Conservation (phyloP, 2,113 vertebrate species). For the Jacana jacana region DNA sequence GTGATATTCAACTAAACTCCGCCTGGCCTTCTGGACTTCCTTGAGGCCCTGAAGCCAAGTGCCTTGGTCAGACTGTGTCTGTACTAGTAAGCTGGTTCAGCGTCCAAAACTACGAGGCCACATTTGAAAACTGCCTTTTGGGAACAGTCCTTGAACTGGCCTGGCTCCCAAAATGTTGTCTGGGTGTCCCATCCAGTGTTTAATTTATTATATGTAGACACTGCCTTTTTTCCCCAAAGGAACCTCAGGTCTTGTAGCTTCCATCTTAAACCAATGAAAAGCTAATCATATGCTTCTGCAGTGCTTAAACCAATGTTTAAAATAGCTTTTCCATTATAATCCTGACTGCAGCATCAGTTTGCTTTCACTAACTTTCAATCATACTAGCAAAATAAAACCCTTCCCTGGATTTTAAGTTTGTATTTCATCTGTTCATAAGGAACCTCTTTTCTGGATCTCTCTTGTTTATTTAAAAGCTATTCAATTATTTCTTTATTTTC, state of each 20-base stretch:
- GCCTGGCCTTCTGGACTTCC: background rate
- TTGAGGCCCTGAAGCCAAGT: background rate
- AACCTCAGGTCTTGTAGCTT: background rate
- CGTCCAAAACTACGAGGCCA: background rate
- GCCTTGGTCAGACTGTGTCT: background rate
- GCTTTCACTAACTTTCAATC: background rate
- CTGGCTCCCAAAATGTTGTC: background rate
- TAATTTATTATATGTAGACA: background rate
- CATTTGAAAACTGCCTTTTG: background rate
- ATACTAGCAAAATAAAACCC: background rate
- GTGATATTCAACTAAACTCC: background rate
- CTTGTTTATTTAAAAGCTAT: background rate
- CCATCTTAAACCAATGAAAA: background rate
- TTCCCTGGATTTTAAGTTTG: background rate
- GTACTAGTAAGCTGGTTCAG: background rate
- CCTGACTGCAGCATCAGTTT: background rate
- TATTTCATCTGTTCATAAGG: background rate
- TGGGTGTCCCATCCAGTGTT: background rate
- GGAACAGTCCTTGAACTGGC: background rate
- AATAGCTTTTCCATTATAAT: slow-evolving; percentile 15
- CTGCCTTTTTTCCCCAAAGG: background rate
- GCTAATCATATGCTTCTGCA: slow-evolving; percentile 46
- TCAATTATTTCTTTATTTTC: background rate
- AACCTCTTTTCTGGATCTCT: background rate
- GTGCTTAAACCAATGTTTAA: slow-evolving; percentile 2